These are phyloP conservation scores for Crypturellus undulatus DNA, from an alignment of 2,113 vertebrate genomes.

Conservation along the genomic window DNA sequence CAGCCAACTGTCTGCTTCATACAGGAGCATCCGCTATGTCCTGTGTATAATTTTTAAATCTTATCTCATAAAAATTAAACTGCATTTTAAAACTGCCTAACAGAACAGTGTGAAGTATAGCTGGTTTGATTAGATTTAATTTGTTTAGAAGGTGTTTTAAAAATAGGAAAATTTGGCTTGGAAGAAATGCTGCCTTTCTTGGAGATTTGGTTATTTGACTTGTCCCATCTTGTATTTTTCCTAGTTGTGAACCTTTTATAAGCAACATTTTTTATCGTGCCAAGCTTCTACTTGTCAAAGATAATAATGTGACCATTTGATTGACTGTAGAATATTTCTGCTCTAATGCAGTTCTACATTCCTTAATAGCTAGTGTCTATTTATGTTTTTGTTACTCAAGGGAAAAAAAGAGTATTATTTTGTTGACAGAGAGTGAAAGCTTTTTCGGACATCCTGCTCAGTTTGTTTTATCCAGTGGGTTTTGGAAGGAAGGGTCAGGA, in stretches of 20 bases:
- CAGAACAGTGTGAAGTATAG: background rate
- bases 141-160: background rate
- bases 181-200: background rate
- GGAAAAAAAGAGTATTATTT: background rate
- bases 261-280: background rate
- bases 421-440: background rate
- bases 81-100: background rate
- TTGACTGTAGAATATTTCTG: background rate
- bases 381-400: background rate
- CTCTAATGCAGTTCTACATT: background rate
- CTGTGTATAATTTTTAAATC: background rate
- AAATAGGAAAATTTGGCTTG: background rate
- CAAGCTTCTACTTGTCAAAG: background rate
- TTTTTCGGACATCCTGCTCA: background rate
- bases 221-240: background rate
- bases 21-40: background rate
- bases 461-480: background rate
- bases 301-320: background rate
- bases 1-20: slow-evolving; percentile 25
- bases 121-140: background rate
- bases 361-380: background rate
- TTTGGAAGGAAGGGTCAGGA: background rate
- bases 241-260: background rate
- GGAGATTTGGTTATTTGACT: background rate
- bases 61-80: background rate